Evolutionary conservation across 2,113 vertebrate species (phyloP).

Genomic region (Silurus asotus): DNA sequence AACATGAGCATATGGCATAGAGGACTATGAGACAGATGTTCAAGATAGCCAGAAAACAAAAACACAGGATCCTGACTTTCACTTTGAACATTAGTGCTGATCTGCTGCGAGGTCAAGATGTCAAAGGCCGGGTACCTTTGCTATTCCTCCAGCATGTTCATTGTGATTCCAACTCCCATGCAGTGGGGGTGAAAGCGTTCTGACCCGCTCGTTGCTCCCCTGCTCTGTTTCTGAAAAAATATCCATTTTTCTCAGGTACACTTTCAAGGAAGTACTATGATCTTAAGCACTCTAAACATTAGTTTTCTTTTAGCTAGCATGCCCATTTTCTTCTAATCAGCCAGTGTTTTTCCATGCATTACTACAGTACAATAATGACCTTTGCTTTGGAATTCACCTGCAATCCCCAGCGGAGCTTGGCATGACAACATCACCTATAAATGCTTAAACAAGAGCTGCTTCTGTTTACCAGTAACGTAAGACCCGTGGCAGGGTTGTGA

Average conservation of each 20-base stretch:
- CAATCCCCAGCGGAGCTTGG: not conserved
- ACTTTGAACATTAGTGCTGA: slow-evolving; percentile 57
- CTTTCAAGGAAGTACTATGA: not conserved
- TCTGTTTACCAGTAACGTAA: not conserved
- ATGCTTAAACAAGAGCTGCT: not conserved
- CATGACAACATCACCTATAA: not conserved
- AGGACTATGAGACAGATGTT: slow-evolving; percentile 69
- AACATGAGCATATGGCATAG: slow-evolving; percentile 69
- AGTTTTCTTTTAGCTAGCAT: too few species aligned
- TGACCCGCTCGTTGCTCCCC: not conserved
- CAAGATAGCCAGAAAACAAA: slow-evolving; percentile 48
- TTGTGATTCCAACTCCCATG: not conserved
- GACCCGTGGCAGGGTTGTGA: not conserved
- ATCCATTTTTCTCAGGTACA: not conserved
- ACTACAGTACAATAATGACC: not conserved
- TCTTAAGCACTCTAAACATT: not conserved
- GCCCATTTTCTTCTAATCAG: not conserved
- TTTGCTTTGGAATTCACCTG: slow-evolving; percentile 47
- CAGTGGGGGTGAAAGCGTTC: slow-evolving; percentile 7
- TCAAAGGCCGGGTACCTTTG: slow-evolving; percentile 44
- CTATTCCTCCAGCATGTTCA: slow-evolving; percentile 16
- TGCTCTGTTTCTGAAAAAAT: not conserved
- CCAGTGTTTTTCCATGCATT: not conserved
- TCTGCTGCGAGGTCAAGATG: slow-evolving; percentile 50
- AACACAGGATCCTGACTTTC: slow-evolving; percentile 64